Evolutionary conservation across 2,113 vertebrate genomes (phyloP).

Genomic region (Tenebrosternarchus preto): DNA sequence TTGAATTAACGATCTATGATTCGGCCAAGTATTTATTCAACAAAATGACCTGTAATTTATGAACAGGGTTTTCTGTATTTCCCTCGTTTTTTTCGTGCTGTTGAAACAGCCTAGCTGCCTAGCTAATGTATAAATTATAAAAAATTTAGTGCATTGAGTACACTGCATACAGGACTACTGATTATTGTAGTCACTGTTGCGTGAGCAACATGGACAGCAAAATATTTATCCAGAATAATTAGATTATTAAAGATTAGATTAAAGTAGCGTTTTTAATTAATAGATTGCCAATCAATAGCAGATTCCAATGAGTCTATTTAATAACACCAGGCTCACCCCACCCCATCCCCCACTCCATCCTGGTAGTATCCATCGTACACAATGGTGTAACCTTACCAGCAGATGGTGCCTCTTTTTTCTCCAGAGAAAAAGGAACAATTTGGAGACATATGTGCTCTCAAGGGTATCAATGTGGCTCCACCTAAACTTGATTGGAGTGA

Average conservation of each 20-base stretch:
- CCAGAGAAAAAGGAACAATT: constrained; percentile 24
- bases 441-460: constrained; percentile 53
- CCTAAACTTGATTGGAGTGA: constrained; percentile 34
- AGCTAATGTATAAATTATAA: not conserved
- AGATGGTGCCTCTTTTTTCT: constrained; percentile 67
- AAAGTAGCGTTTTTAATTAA: not conserved
- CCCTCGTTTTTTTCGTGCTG: not conserved
- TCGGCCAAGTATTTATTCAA: not conserved
- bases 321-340: not conserved
- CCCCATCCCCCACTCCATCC: not conserved
- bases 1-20: too few species aligned
- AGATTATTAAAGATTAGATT: not conserved
- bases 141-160: not conserved
- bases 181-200: not conserved
- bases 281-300: not conserved
- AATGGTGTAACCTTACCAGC: constrained; percentile 72
- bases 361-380: not conserved
- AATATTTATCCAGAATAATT: not conserved
- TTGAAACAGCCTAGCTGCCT: not conserved
- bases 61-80: not conserved
- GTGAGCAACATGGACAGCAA: not conserved
- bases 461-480: constrained; percentile 43
- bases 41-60: not conserved
- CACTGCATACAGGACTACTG: not conserved
- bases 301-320: constrained; percentile 6